Conservation (phyloP, 2,888 invertebrate species). For the Micoletzkya japonica region DNA sequence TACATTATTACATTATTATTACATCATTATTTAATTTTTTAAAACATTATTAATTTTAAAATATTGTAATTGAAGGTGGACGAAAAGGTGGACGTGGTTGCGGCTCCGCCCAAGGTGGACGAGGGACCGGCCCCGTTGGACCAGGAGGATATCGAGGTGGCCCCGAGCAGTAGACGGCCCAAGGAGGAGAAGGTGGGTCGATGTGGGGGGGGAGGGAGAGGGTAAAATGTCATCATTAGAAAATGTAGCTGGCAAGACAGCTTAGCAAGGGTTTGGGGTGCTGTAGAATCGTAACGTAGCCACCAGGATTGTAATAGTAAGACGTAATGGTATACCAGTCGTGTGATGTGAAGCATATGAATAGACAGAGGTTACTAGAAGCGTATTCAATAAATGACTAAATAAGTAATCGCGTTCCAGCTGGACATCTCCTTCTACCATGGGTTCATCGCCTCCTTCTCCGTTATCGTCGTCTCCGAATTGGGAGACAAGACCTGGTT, state of each 20-base stretch:
- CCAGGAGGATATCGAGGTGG: slow-evolving; percentile 23
- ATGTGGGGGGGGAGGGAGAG: too few species aligned
- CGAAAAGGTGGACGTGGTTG: slow-evolving; percentile 22
- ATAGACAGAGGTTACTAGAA: too few species aligned
- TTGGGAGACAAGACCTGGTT: slow-evolving; percentile 88
- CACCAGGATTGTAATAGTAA: too few species aligned
- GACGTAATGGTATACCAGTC: too few species aligned
- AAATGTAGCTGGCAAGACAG: too few species aligned
- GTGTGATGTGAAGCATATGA: too few species aligned
- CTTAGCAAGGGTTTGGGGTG: too few species aligned
- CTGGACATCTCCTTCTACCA: slow-evolving; percentile 49
- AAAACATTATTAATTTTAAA: slow-evolving; percentile 5
- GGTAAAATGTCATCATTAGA: too few species aligned
- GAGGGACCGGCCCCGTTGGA: slow-evolving; percentile 2
- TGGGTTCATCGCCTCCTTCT: slow-evolving; percentile 84
- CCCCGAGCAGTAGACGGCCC: not conserved
- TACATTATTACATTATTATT: too few species aligned
- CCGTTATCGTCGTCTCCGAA: slow-evolving; percentile 95
- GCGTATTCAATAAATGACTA: too few species aligned
- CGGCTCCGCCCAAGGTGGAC: slow-evolving; percentile 17
- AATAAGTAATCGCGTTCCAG: slow-evolving; percentile 1
- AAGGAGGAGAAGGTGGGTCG: slow-evolving; percentile 2
- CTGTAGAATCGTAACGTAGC: too few species aligned
- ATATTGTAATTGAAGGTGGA: slow-evolving; percentile 1
- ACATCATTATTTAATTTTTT: not conserved